phyloP scores from a whole-genome alignment of 2,888 invertebrate genomes.

The Pyrgus malvae region DNA sequence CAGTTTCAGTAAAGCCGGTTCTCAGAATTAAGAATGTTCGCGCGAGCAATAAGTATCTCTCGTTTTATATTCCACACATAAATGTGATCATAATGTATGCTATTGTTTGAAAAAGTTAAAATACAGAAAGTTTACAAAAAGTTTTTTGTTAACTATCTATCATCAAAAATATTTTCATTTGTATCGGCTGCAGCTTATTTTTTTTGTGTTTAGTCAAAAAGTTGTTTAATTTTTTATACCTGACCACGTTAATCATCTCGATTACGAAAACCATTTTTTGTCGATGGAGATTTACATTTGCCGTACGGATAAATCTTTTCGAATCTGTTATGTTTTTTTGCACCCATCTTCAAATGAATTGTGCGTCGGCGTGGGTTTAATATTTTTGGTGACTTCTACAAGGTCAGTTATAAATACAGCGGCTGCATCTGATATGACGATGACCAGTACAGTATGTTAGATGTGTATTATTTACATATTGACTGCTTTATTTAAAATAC shows the following conservation, averaged over 20 bases:
- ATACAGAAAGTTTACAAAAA: no score
- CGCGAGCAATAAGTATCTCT: no score
- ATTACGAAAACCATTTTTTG: slow-evolving; percentile 1
- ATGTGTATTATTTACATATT: not conserved
- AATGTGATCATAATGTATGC: no score
- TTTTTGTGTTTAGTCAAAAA: not conserved
- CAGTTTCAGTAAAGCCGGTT: no score
- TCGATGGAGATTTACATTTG: not conserved
- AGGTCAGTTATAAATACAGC: slow-evolving; percentile 19
- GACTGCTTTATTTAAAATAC: not conserved
- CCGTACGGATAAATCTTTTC: slow-evolving; percentile 6
- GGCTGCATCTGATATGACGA: slow-evolving; percentile 1
- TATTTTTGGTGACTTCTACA: slow-evolving; percentile 11
- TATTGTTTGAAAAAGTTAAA: no score
- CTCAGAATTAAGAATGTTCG: no score
- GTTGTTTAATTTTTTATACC: not conserved
- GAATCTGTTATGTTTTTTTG: slow-evolving; percentile 6
- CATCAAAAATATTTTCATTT: no score
- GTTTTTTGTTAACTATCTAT: no score
- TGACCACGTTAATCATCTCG: not conserved
- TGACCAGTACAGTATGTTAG: not conserved
- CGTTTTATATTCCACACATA: no score
- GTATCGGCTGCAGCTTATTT: no score
- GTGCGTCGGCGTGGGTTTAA: slow-evolving; percentile 10
- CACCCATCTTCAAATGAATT: slow-evolving; percentile 9